Conservation (phyloP, 2,797 vertebrate species). For the Sebastes kiyomatsui region DNA sequence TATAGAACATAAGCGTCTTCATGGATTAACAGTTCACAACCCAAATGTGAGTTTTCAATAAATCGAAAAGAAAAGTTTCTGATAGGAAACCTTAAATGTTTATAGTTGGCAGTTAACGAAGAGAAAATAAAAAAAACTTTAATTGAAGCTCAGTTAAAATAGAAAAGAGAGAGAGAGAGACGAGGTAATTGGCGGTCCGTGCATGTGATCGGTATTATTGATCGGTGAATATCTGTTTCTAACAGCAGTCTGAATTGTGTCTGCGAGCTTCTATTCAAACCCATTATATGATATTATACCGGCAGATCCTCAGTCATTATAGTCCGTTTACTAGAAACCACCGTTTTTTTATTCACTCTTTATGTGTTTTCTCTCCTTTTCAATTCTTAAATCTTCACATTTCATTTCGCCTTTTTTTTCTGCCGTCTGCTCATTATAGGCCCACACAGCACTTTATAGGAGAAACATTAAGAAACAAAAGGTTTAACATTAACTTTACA, state of each 20-base stretch:
- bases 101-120: too few species aligned
- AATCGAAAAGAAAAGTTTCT: background rate
- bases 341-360: background rate
- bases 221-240: constrained; percentile 32
- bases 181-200: constrained; percentile 67
- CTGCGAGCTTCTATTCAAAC: constrained; percentile 64
- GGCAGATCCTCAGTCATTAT: background rate
- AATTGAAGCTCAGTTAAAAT: constrained; percentile 80
- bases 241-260: background rate
- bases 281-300: background rate
- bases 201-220: constrained; percentile 27
- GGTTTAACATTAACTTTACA: background rate
- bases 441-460: background rate
- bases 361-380: background rate
- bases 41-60: too few species aligned
- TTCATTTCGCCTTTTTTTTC: too few species aligned
- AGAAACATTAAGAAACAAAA: background rate
- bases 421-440: background rate
- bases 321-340: background rate
- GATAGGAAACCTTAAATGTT: background rate
- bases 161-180: constrained; percentile 57
- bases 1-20: too few species aligned
- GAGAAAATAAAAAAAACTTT: constrained; percentile 63
- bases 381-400: background rate
- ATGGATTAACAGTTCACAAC: too few species aligned